Conservation (phyloP, 2,888 invertebrate genomes). For the Philopedon plagiatum region DNA sequence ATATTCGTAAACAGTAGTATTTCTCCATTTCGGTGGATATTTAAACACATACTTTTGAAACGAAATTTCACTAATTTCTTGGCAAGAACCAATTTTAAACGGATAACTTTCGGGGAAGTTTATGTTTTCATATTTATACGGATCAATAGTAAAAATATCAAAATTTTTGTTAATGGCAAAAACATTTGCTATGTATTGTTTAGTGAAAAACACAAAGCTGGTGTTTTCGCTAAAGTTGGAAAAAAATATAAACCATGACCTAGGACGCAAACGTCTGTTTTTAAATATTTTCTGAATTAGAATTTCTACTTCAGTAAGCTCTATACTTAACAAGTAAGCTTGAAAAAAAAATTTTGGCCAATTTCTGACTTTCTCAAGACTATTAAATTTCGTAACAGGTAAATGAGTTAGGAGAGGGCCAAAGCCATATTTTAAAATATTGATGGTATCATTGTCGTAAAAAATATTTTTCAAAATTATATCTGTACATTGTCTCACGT, state of each 20-base stretch:
- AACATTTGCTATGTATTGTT: constrained; percentile 6
- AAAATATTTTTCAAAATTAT: neutral
- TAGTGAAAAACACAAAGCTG: constrained; percentile 16
- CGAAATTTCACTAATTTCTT: neutral
- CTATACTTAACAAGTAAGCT: neutral
- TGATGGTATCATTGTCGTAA: neutral
- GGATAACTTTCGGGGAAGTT: neutral
- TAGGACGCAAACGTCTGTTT: neutral
- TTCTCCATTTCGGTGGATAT: constrained; percentile 24
- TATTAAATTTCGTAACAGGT: neutral
- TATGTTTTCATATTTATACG: constrained; percentile 21
- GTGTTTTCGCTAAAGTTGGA: neutral
- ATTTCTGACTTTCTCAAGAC: neutral
- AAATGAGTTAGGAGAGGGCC: neutral
- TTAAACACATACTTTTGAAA: neutral
- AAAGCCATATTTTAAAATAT: neutral
- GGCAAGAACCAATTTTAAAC: constrained; percentile 9
- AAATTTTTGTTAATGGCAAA: neutral
- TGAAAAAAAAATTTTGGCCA: neutral
- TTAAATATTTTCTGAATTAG: neutral
- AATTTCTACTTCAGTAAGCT: neutral
- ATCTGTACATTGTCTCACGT: neutral
- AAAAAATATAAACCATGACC: constrained; percentile 5
- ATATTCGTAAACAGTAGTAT: constrained; percentile 18
- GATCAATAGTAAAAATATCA: constrained; percentile 16